phyloP scores from a whole-genome alignment of 2,797 vertebrate genomes.

The Sarcophilus harrisii region DNA sequence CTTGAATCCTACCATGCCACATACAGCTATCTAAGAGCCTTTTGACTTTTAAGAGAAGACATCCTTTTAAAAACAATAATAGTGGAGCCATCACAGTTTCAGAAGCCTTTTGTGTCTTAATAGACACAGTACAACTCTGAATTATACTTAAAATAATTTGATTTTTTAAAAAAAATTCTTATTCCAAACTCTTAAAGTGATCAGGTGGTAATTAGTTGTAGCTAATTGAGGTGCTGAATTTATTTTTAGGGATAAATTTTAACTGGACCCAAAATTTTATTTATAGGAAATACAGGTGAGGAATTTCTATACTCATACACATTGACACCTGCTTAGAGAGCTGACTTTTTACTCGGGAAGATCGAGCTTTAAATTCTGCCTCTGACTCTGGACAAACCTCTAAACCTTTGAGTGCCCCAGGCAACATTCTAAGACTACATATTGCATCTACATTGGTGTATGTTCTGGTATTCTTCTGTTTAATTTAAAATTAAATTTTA shows the following conservation, averaged over 20 bases:
- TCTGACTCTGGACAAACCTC: not conserved
- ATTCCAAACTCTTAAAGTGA: not conserved
- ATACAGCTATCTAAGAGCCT: not conserved
- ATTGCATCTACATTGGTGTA: not conserved
- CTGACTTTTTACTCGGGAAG: not conserved
- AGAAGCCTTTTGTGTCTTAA: not conserved
- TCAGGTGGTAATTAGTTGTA: not conserved
- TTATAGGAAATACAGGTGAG: not conserved
- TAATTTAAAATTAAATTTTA: too few relatives aligned
- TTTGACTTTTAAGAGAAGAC: conserved; percentile 13
- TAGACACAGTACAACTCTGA: not conserved
- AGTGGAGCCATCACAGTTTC: not conserved
- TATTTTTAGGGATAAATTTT: not conserved
- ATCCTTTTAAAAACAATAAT: not conserved
- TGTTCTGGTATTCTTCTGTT: not conserved
- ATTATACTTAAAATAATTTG: not conserved
- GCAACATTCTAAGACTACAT: not conserved
- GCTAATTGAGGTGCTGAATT: not conserved
- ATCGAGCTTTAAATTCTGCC: not conserved
- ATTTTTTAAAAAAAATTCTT: conserved; percentile 34
- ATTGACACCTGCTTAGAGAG: not conserved
- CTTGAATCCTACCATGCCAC: conserved; percentile 19
- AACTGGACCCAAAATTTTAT: not conserved
- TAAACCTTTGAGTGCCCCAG: not conserved
- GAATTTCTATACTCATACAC: not conserved